Evolutionary conservation across 2,113 vertebrate genomes (phyloP), one percentile per base, ranked within the genome.

Genomic region (Oriolus oriolus): DNA sequence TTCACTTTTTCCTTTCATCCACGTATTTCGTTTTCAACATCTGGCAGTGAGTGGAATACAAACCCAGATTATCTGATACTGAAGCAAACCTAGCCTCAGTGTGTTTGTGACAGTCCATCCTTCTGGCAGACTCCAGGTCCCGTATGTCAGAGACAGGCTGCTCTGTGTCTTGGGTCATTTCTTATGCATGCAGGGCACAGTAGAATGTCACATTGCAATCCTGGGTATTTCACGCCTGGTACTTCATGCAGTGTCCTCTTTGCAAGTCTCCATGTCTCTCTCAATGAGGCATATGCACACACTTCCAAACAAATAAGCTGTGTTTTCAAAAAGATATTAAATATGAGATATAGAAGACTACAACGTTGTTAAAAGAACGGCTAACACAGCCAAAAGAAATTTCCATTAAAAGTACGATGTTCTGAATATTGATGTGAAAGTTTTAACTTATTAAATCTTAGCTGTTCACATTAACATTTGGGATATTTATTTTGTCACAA

Each of bases 291-390:
- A 97, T 96, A 57, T 99, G 99, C 93, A 99, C 98, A 91, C 99
- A 99, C 96, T 98, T 99, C 99, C 99, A 99, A 89, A 99, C 98
- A 98, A 99, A 99, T 84, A 99, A 97, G 98, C 99, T 99, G 93
- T 17, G 93, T 90, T 97, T 79, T 93, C 56, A 96, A 78, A 94
- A 84, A 91, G 21, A 96, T 22, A 73, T 26, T 30, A 77, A 93
- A 53, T 6, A 53, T n/a, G 27, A 93, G 70, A 61, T 56, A 39
- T 1, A 53, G 63, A 49, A 71, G 7, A 63, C 26, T 11, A 20
- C 6, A 56, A 3, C 8, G 10, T 8, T 31, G 33, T 74, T 79
- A 39, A 45, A 89, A 81, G 53, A 94, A 76, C 16, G 7, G 17
- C 26, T 61, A 83, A 31, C 31, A 57, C 10, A 69, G 42, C 17